Conservation (phyloP, 2,888 invertebrate genomes). For the Trichogramma evanescens region DNA sequence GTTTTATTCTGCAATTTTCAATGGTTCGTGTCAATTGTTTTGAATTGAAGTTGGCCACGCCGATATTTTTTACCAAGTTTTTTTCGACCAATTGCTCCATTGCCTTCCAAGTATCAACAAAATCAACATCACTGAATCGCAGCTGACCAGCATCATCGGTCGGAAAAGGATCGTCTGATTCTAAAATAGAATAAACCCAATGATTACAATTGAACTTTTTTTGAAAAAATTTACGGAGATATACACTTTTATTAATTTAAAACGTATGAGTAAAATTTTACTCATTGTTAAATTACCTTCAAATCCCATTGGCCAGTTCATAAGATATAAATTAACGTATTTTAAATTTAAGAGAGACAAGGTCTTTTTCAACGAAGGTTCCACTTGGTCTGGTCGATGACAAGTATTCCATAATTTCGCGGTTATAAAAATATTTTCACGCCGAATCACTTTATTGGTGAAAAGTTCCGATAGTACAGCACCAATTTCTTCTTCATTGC, state of each 20-base stretch:
- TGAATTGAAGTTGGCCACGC: constrained; percentile 76
- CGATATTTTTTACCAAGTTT: constrained; percentile 66
- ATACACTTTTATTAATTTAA: no score
- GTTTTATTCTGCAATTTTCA: constrained; percentile 55
- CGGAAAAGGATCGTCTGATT: constrained; percentile 60
- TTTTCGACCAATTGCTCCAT: constrained; percentile 64
- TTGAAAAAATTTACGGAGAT: no score
- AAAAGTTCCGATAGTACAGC: constrained; percentile 58
- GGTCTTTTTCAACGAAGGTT: constrained; percentile 59
- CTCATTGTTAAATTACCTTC: not conserved
- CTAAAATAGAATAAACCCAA: constrained; percentile 75
- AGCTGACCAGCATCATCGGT: constrained; percentile 56
- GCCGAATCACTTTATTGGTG: constrained; percentile 57
- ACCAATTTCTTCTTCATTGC: constrained; percentile 66
- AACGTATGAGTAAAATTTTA: no score
- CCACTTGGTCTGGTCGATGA: constrained; percentile 72
- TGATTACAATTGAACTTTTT: constrained; percentile 45
- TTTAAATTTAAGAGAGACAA: constrained; percentile 64
- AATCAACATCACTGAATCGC: constrained; percentile 61
- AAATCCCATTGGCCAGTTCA: constrained; percentile 75
- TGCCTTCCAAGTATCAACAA: constrained; percentile 65
- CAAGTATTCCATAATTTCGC: constrained; percentile 74
- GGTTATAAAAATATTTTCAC: constrained; percentile 64
- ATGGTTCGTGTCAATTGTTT: constrained; percentile 64
- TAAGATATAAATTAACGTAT: constrained; percentile 81